phyloP scores from a whole-genome alignment of 92 coral and sea anemone species.

The Scolanthus callimorphus region DNA sequence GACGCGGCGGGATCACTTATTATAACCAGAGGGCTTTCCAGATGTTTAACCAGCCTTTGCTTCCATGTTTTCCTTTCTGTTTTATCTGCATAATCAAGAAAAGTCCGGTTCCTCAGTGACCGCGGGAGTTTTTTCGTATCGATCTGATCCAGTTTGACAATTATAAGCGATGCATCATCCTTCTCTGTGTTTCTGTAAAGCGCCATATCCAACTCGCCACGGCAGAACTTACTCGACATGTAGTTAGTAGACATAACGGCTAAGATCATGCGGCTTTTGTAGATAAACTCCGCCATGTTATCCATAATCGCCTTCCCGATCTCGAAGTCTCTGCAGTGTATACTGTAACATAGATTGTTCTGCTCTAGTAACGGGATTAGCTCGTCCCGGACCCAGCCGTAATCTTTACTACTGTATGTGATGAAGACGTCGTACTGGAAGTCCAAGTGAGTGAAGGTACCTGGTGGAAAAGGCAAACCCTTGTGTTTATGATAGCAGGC shows the following conservation, averaged over 20 bases:
- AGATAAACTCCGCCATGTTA: slow-evolving; percentile 56
- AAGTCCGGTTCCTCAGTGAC: slow-evolving; percentile 19
- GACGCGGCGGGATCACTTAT: too few species aligned
- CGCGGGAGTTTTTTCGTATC: slow-evolving; percentile 24
- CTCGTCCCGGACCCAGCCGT: slow-evolving; percentile 27
- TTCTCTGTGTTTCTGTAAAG: slow-evolving; percentile 18
- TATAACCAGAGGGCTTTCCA: too few species aligned
- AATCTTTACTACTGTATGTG: slow-evolving; percentile 39
- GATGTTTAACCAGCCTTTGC: slow-evolving; percentile 17
- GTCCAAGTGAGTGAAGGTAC: too few species aligned
- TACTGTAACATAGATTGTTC: slow-evolving; percentile 21
- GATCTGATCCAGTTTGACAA: slow-evolving; percentile 27
- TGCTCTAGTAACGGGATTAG: slow-evolving; percentile 33
- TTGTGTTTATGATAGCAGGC: too few species aligned
- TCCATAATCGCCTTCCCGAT: slow-evolving; percentile 36
- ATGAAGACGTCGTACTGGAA: slow-evolving; percentile 43
- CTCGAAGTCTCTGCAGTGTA: slow-evolving; percentile 49
- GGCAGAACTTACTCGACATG: slow-evolving; percentile 45
- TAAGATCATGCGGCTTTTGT: slow-evolving; percentile 35
- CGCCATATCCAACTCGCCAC: slow-evolving; percentile 48
- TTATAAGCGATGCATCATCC: slow-evolving; percentile 22
- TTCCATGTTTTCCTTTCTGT: slow-evolving; percentile 21
- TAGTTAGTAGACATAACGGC: slow-evolving; percentile 45
- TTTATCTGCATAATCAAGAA: slow-evolving; percentile 27
- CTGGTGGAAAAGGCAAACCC: too few species aligned